A percentile compares a stretch with the other conserved stretches of the same genome.
Evolutionary conservation across 2,888 invertebrate species (phyloP).

Genomic region (Linnaemya tessellans): DNA sequence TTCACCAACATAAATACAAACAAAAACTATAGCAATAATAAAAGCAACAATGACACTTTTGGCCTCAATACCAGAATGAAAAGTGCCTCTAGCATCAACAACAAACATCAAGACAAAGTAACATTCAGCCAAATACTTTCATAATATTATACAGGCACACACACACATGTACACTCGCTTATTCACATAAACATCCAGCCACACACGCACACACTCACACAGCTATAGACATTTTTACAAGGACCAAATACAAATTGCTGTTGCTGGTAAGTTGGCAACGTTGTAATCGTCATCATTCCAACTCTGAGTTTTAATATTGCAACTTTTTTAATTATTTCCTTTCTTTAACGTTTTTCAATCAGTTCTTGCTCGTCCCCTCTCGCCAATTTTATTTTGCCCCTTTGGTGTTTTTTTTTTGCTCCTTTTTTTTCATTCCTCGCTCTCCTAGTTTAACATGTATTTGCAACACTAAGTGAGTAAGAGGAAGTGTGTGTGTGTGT

Average conservation of each 20-base stretch:
- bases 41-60: constrained; percentile 70
- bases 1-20: constrained; percentile 65
- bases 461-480: neutral
- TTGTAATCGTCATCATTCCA: constrained; percentile 65
- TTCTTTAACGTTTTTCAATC: constrained; percentile 68
- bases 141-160: neutral
- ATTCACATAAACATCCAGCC: no score
- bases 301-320: constrained; percentile 79
- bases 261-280: constrained; percentile 60
- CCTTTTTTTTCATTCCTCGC: neutral
- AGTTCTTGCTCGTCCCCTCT: constrained; percentile 21
- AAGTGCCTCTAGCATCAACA: constrained; percentile 67
- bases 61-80: constrained; percentile 67
- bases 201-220: constrained; percentile 3
- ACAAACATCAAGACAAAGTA: constrained; percentile 57
- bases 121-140: constrained; percentile 36
- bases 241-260: constrained; percentile 57
- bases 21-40: constrained; percentile 58
- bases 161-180: neutral
- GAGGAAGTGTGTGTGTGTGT: neutral
- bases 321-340: constrained; percentile 82
- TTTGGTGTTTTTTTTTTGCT: constrained; percentile 7
- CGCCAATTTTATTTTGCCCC: constrained; percentile 17
- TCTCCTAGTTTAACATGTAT: constrained; percentile 2
- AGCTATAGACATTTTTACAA: constrained; percentile 18